phyloP scores from a whole-genome alignment of 2,888 invertebrate genomes.

The Horisme vitalbata region DNA sequence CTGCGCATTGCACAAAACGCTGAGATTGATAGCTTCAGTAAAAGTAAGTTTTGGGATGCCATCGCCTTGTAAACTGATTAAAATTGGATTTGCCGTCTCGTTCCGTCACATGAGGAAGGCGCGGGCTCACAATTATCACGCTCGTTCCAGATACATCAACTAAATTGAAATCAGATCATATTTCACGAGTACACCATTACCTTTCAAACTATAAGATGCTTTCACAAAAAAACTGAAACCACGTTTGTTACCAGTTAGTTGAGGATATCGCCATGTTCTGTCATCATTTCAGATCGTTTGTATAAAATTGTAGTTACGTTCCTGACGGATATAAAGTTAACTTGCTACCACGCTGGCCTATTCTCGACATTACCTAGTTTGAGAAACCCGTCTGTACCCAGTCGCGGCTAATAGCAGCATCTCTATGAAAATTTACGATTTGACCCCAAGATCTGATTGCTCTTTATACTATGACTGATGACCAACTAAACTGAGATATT shows the following conservation, averaged over 20 bases:
- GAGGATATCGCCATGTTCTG: slow-evolving; percentile 18
- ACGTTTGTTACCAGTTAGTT: slow-evolving; percentile 13
- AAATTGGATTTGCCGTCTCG: slow-evolving; percentile 68
- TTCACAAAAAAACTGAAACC: slow-evolving; percentile 16
- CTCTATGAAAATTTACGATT: slow-evolving; percentile 42
- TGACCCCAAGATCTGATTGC: slow-evolving; percentile 46
- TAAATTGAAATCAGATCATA: slow-evolving; percentile 52
- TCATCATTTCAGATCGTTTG: slow-evolving; percentile 25
- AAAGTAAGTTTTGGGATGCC: slow-evolving; percentile 69
- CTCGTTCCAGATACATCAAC: slow-evolving; percentile 60
- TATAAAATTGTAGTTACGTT: slow-evolving; percentile 22
- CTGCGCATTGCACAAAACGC: slow-evolving; percentile 70
- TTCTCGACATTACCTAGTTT: slow-evolving; percentile 25
- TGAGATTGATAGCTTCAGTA: slow-evolving; percentile 79
- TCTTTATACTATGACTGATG: slow-evolving; percentile 43
- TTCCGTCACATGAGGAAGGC: slow-evolving; percentile 58
- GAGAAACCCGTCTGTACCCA: slow-evolving; percentile 33
- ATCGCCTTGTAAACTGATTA: slow-evolving; percentile 72
- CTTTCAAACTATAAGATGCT: slow-evolving; percentile 22
- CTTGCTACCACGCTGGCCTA: slow-evolving; percentile 18
- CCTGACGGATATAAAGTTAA: slow-evolving; percentile 18
- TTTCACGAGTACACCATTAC: slow-evolving; percentile 39
- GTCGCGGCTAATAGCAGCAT: slow-evolving; percentile 33
- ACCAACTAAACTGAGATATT: slow-evolving; percentile 45
- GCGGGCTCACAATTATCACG: slow-evolving; percentile 69